These are phyloP conservation scores for Lasioglossum baleicum DNA, from an alignment of 1,140 invertebrate species.

Conservation along the genomic window DNA sequence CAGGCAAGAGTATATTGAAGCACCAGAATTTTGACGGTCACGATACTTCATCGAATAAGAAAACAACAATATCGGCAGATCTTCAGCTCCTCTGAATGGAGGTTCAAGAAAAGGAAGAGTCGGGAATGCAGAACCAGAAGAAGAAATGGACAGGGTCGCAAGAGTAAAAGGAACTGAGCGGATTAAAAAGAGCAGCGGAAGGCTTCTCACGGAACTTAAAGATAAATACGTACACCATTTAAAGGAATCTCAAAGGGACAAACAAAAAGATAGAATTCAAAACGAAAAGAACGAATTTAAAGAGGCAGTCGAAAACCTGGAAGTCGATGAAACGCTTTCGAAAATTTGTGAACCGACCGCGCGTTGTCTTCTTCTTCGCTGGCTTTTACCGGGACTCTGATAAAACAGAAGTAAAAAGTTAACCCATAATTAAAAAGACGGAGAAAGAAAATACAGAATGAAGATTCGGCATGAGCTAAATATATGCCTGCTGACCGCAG, in stretches of 20 bases:
- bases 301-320: background rate
- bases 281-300: background rate
- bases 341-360: conserved; percentile 11
- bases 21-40: background rate
- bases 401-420: background rate
- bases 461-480: background rate
- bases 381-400: background rate
- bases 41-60: background rate
- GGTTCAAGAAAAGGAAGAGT: background rate
- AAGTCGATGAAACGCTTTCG: background rate
- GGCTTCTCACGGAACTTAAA: conserved; percentile 29
- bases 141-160: conserved; percentile 5
- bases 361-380: background rate
- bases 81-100: conserved; percentile 23
- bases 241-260: background rate
- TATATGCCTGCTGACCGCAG: background rate
- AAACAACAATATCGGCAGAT: background rate
- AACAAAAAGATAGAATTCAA: conserved; percentile 5
- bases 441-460: background rate
- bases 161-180: conserved; percentile 12
- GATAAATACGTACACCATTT: conserved; percentile 21
- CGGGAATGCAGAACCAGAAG: background rate
- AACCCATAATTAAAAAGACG: background rate
- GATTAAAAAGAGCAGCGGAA: conserved; percentile 13
- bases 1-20: background rate